A percentile compares a stretch with the other conserved stretches of the same genome.
phyloP scores from a whole-genome alignment of 2,888 invertebrate species.

The Desoria tigrina region DNA sequence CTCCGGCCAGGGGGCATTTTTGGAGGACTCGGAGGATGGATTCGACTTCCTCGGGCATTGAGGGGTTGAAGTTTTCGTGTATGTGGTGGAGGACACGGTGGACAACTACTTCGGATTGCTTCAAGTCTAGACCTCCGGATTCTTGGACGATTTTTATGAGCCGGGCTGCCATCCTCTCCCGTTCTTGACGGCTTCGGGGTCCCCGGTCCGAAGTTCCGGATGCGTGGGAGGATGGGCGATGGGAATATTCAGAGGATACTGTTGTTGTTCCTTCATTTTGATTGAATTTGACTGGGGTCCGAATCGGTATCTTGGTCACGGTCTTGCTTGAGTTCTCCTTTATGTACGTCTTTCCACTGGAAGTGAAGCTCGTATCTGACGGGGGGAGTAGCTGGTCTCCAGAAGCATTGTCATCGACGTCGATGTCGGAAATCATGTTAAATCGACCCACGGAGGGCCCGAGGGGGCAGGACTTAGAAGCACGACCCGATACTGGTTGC shows the following conservation, averaged over 20 bases:
- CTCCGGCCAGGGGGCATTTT: background rate
- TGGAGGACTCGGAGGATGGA: conserved; percentile 9
- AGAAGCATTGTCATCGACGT: background rate
- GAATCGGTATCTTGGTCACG: background rate
- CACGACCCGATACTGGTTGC: background rate
- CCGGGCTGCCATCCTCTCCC: too few species aligned
- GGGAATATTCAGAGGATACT: too few species aligned
- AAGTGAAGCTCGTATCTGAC: too few species aligned
- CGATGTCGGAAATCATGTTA: background rate
- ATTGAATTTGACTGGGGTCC: background rate
- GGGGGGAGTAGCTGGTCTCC: background rate
- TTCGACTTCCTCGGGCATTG: background rate
- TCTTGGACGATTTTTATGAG: conserved; percentile 24
- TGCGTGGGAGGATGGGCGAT: too few species aligned
- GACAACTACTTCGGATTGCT: conserved; percentile 24
- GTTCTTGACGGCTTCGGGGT: too few species aligned
- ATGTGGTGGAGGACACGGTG: conserved; percentile 27
- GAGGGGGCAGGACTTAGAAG: conserved; percentile 2
- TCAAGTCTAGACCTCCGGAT: conserved; percentile 18
- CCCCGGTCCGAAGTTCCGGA: too few species aligned
- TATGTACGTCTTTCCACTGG: too few species aligned
- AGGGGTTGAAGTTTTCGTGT: conserved; percentile 11
- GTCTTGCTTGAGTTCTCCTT: too few species aligned
- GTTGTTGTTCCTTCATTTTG: too few species aligned
- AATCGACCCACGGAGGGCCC: background rate